Evolutionary conservation across 2,113 vertebrate genomes (phyloP).

Genomic region (Phoenicopterus ruber): DNA sequence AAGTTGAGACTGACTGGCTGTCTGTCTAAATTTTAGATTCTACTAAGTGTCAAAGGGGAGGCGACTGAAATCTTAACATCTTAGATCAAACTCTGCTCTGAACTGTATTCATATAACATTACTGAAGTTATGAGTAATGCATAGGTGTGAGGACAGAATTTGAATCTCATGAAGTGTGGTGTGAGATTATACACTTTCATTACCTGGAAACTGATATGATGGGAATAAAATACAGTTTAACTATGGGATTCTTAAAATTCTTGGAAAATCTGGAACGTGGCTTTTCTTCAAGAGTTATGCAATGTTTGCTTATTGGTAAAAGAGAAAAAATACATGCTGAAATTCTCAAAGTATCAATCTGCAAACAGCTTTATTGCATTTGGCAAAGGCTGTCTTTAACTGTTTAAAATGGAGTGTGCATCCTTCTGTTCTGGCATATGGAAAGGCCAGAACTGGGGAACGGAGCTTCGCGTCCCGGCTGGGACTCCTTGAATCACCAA

Average conservation of each 20-base stretch:
- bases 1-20: background rate
- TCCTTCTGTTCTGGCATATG: conserved; percentile 14
- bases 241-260: background rate
- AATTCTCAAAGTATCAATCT: conserved; percentile 13
- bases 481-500: background rate
- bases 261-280: background rate
- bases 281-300: background rate
- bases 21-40: background rate
- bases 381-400: background rate
- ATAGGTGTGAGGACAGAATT: background rate
- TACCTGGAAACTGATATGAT: background rate
- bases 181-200: background rate
- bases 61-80: background rate
- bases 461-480: background rate
- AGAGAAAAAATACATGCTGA: background rate
- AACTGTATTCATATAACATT: background rate
- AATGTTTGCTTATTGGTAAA: conserved; percentile 12
- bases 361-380: background rate
- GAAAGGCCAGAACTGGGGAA: background rate
- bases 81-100: background rate
- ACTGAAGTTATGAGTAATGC: background rate
- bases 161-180: background rate
- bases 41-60: background rate
- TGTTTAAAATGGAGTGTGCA: background rate
- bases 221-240: background rate